Base-by-base conservation (phyloP, 2,113 vertebrate genomes). In the Alligator mississippiensis region DNA sequence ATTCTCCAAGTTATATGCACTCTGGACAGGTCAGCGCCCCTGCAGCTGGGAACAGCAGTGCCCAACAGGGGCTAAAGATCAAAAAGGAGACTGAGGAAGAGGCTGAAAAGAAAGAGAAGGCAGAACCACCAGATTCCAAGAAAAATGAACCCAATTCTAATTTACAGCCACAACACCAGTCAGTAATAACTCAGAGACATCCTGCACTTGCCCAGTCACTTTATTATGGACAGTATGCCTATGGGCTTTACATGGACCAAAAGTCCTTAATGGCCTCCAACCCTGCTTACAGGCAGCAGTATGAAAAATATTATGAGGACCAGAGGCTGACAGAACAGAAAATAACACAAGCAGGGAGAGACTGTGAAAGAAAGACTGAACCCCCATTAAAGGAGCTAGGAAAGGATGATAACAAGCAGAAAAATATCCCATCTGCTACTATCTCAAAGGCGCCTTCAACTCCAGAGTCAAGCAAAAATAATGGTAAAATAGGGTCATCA, bases 221-320 rank as follows among this genome's bases (percentile, higher is more conserved):
- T 94, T 99, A 99, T 96, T 99, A 99, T 11, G 99, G 99, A 90
- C 99, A 99, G 92, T 99, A 99, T 93, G 98, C 99, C 47, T 98
- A 99, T n/a, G 99, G 99, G 84, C 98, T 99, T 27, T 99, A 99
- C 84, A 98, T 99, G 98, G 99, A 99, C 98, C 99, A 99, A 97
- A 99, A 99, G 96, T 98, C 99, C 30, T 95, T 99, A 93, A 98
- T 99, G 98, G 98, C 98, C 47, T 98, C 98, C 85, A 99, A 98
- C 84, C 97, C 98, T 63, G 97, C 98, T 92, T 99, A 99, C 81
- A 98, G 98, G 58, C 98, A 98, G 90, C 98, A 98, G 66, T 98
- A 98, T 78, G 98, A 99, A 93, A 98, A 98, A 86, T 99, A 99
- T 93, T 99, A 99, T 75, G 99, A 99, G 87, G 99, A 99, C 95